These are phyloP conservation scores for Guaruba guarouba DNA, from an alignment of 2,113 vertebrate species.

Conservation along the genomic window DNA sequence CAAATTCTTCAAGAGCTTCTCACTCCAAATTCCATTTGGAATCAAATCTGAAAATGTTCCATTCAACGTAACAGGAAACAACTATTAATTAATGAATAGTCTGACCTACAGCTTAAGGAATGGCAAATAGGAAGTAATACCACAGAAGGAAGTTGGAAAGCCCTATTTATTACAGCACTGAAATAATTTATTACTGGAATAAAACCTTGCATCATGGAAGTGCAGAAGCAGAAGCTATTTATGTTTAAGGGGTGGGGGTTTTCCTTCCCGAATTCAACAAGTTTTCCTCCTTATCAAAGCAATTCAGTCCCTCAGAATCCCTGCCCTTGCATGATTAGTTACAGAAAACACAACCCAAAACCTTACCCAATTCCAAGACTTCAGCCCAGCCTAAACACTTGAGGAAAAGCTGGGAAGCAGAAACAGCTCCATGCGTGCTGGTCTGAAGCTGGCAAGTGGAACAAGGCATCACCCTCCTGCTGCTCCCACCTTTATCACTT, in stretches of 20 bases:
- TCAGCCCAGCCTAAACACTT: neutral
- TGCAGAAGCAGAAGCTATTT: neutral
- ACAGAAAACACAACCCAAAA: neutral
- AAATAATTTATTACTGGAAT: neutral
- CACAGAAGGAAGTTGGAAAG: neutral
- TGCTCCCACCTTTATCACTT: neutral
- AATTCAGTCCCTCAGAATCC: neutral
- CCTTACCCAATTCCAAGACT: neutral
- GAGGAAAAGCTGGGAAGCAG: neutral
- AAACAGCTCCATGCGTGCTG: rapidly evolving
- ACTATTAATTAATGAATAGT: neutral
- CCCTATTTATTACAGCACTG: neutral
- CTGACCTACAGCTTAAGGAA: neutral
- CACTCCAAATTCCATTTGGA: neutral
- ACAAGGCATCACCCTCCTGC: neutral
- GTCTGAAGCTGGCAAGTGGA: neutral
- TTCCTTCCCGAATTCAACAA: neutral
- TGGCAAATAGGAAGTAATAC: neutral
- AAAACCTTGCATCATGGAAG: neutral
- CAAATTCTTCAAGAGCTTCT: neutral
- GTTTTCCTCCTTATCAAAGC: neutral
- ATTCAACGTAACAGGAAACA: neutral
- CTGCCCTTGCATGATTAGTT: neutral
- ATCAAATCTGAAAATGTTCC: neutral
- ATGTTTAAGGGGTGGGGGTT: neutral